Percentiles rank a stretch among this genome's conserved stretches.
Conservation (phyloP, 2,797 vertebrate species). For the Natrix natrix region DNA sequence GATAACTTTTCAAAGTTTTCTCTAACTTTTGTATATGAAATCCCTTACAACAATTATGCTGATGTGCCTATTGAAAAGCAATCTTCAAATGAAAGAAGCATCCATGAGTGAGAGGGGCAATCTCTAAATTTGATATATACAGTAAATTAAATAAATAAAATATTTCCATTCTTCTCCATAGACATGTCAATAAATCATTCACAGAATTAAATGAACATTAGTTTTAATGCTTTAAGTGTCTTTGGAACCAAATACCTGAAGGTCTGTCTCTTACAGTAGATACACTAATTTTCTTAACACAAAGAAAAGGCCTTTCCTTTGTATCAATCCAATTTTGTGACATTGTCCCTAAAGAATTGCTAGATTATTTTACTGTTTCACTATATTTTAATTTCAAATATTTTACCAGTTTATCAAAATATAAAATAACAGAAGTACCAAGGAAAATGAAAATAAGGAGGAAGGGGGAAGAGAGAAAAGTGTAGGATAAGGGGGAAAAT, state of each 20-base stretch:
- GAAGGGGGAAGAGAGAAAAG: neutral
- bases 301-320: neutral
- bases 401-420: neutral
- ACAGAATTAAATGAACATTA: neutral
- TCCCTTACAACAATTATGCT: neutral
- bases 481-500: neutral
- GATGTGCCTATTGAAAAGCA: neutral
- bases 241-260: neutral
- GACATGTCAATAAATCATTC: neutral
- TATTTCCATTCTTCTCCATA: neutral
- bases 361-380: neutral
- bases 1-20: neutral
- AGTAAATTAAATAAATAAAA: neutral
- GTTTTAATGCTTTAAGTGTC: neutral
- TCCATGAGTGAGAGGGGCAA: neutral
- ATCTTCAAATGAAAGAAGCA: neutral
- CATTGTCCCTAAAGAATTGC: neutral
- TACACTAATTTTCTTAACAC: neutral
- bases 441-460: neutral
- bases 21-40: neutral
- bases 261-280: neutral
- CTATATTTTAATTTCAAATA: neutral
- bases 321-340: neutral
- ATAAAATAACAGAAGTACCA: neutral
- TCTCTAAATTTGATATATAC: neutral